Conservation (phyloP, 2,888 invertebrate species). For the Pyrrhosoma nymphula region DNA sequence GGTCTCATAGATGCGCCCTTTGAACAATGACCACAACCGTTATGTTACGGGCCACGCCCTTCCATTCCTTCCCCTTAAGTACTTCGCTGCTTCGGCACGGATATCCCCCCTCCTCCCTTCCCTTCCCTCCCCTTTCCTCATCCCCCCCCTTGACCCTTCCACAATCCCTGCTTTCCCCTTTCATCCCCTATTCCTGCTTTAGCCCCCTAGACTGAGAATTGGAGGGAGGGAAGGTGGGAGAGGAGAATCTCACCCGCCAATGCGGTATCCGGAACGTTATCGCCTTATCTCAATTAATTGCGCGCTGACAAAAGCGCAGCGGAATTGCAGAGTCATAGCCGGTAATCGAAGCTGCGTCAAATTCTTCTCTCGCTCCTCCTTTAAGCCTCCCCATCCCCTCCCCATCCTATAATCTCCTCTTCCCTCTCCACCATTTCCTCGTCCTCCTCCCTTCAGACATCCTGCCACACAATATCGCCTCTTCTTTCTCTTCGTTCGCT, state of each 20-base stretch:
- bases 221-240: too few species aligned
- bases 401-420: too few species aligned
- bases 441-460: not conserved
- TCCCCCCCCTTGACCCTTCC: not conserved
- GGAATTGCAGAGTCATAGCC: slow-evolving; percentile 64
- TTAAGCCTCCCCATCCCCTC: not conserved
- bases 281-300: slow-evolving; percentile 66
- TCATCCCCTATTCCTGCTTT: not conserved
- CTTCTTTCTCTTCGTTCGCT: not conserved
- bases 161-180: not conserved
- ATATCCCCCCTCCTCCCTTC: not conserved
- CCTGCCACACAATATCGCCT: not conserved
- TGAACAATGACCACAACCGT: slow-evolving; percentile 54
- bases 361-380: not conserved
- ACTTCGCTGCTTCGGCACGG: not conserved
- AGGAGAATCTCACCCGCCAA: slow-evolving; percentile 11
- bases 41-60: slow-evolving; percentile 36
- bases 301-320: slow-evolving; percentile 58
- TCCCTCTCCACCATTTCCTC: not conserved
- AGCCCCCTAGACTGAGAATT: not conserved
- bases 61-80: not conserved
- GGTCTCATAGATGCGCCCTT: not conserved
- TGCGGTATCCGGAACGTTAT: slow-evolving; percentile 45
- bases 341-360: slow-evolving; percentile 58
- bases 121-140: not conserved